Evolutionary conservation across 2,797 vertebrate genomes (phyloP).

Genomic region (Girardinus metallicus): DNA sequence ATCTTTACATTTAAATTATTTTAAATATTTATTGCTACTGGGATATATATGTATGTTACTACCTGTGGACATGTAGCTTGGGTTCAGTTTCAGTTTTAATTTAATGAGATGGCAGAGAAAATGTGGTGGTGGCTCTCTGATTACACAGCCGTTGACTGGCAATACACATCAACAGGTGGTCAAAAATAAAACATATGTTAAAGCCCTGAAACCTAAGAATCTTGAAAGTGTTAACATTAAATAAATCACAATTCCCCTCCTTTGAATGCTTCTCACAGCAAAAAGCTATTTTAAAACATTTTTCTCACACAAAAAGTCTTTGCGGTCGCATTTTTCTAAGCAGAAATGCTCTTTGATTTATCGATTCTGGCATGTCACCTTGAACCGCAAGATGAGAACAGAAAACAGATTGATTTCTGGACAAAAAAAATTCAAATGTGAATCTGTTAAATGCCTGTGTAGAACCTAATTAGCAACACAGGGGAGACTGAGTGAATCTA

Average conservation of each 20-base stretch:
- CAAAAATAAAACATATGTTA: not conserved
- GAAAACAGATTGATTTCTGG: not conserved
- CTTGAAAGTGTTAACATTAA: not conserved
- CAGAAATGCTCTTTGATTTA: not conserved
- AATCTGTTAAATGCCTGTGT: not conserved
- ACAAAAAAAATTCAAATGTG: not conserved
- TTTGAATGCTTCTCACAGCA: not conserved
- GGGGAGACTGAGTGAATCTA: not conserved
- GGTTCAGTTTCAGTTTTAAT: not conserved
- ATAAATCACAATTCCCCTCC: not conserved
- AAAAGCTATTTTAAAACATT: not conserved
- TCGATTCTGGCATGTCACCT: not conserved
- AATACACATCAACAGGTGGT: not conserved
- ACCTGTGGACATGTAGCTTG: not conserved
- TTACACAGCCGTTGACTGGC: not conserved
- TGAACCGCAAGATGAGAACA: not conserved
- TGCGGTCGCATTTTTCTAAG: not conserved
- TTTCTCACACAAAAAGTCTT: not conserved
- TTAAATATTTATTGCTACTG: not conserved
- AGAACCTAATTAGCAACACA: not conserved
- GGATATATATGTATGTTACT: not conserved
- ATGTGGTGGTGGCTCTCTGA: not conserved
- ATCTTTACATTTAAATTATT: not conserved
- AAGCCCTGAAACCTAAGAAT: not conserved
- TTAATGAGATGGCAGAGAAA: not conserved